Evolutionary conservation across 2,797 vertebrate species (phyloP).

Genomic region (Scolopax bukidnonensis): DNA sequence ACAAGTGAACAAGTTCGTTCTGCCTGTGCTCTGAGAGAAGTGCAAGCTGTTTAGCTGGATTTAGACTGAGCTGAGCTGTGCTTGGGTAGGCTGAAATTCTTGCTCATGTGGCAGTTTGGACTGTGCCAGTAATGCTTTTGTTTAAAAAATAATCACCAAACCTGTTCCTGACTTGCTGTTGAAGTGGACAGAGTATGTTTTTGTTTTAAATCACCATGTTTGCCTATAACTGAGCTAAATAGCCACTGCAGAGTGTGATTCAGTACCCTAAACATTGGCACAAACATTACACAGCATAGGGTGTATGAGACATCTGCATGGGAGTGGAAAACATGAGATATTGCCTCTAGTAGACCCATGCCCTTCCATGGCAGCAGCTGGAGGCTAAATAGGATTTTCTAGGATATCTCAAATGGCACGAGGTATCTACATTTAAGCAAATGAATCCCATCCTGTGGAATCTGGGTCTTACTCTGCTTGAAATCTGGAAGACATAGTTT

Average conservation of each 20-base stretch:
- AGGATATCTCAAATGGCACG: not conserved
- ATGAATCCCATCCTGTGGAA: not conserved
- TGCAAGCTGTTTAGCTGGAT: not conserved
- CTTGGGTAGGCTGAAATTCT: not conserved
- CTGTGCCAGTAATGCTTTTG: not conserved
- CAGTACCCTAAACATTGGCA: not conserved
- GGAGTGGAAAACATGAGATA: not conserved
- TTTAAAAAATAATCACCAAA: not conserved
- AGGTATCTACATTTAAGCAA: not conserved
- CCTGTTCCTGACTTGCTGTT: not conserved
- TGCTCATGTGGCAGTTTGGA: not conserved
- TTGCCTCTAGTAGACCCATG: not conserved
- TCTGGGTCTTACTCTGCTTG: not conserved
- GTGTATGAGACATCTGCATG: not conserved
- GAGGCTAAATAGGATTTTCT: not conserved
- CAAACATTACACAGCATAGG: not conserved
- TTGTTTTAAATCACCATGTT: not conserved
- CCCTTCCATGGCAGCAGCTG: not conserved
- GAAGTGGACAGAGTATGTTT: not conserved
- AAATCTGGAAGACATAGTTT: not conserved
- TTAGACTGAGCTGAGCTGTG: not conserved
- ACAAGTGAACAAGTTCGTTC: not conserved
- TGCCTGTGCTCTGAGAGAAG: not conserved
- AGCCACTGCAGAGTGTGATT: not conserved
- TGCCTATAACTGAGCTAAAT: not conserved